Conservation (phyloP, 2,888 invertebrate genomes). For the Dryobota labecula region DNA sequence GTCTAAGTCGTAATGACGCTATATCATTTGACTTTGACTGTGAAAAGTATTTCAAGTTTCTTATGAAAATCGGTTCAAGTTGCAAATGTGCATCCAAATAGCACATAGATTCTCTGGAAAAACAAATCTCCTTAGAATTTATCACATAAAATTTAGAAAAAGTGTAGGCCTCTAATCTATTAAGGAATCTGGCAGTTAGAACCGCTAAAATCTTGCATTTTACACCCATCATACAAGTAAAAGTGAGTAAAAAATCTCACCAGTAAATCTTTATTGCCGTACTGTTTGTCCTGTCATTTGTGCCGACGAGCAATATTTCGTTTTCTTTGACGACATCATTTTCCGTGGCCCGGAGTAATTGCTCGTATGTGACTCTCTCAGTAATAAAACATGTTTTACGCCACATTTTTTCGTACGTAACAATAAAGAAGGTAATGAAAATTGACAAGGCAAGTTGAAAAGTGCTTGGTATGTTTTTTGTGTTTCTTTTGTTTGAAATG, state of each 20-base stretch:
- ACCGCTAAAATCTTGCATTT: conserved; percentile 53
- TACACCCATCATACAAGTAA: conserved; percentile 52
- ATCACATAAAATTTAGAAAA: too few species aligned
- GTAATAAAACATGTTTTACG: conserved; percentile 70
- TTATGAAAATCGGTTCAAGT: too few species aligned
- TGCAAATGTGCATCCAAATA: too few species aligned
- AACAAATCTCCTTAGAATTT: too few species aligned
- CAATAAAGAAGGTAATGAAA: conserved; percentile 62
- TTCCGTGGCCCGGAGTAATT: conserved; percentile 77
- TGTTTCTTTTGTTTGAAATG: conserved; percentile 22
- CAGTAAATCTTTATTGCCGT: conserved; percentile 89
- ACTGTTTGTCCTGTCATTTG: conserved; percentile 87
- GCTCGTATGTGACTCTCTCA: conserved; percentile 72
- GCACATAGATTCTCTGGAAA: too few species aligned
- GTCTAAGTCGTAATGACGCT: too few species aligned
- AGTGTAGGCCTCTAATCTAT: too few species aligned
- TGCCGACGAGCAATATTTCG: conserved; percentile 83
- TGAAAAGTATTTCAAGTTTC: too few species aligned
- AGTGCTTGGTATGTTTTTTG: conserved; percentile 30
- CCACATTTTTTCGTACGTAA: conserved; percentile 55
- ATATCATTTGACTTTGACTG: too few species aligned
- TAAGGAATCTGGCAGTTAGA: not conserved
- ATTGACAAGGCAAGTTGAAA: conserved; percentile 62
- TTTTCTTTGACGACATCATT: conserved; percentile 85
- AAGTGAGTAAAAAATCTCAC: conserved; percentile 83